Conservation (phyloP, 2,888 invertebrate species). For the Clostera curtula region DNA sequence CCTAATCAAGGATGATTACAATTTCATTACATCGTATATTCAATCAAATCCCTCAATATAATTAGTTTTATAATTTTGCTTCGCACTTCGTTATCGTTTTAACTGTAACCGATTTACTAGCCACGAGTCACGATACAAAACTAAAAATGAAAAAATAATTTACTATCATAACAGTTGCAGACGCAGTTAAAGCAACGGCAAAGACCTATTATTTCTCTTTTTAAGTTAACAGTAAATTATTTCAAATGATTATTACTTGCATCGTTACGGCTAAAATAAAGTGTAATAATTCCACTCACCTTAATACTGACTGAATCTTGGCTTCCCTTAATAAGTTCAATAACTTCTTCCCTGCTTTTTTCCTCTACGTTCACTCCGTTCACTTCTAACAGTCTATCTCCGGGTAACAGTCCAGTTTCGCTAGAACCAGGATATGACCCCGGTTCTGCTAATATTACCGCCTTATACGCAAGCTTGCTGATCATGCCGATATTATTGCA, state of each 20-base stretch:
- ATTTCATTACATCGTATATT: too few species aligned
- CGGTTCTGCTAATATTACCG: conserved; percentile 94
- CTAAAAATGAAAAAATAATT: too few species aligned
- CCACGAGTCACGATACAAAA: too few species aligned
- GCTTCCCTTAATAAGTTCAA: conserved; percentile 93
- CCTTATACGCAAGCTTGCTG: conserved; percentile 75
- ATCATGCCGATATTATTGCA: conserved; percentile 45
- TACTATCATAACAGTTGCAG: too few species aligned
- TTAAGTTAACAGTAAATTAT: not conserved
- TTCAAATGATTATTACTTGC: not conserved
- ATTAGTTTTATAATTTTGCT: too few species aligned
- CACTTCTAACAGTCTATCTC: conserved; percentile 93
- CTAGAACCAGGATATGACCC: conserved; percentile 84
- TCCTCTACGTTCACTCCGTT: conserved; percentile 91
- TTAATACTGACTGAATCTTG: conserved; percentile 88
- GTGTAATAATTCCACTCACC: conserved; percentile 70
- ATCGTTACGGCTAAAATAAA: not conserved
- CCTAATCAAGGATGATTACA: too few species aligned
- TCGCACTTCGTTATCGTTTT: too few species aligned
- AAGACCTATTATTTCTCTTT: too few species aligned
- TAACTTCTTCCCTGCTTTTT: conserved; percentile 91
- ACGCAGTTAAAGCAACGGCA: too few species aligned
- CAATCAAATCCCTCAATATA: too few species aligned
- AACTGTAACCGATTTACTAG: too few species aligned
- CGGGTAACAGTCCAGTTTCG: conserved; percentile 93